These are phyloP conservation scores for Psilopsiagon aurifrons DNA, from an alignment of 2,113 vertebrate species.

Conservation along the genomic window DNA sequence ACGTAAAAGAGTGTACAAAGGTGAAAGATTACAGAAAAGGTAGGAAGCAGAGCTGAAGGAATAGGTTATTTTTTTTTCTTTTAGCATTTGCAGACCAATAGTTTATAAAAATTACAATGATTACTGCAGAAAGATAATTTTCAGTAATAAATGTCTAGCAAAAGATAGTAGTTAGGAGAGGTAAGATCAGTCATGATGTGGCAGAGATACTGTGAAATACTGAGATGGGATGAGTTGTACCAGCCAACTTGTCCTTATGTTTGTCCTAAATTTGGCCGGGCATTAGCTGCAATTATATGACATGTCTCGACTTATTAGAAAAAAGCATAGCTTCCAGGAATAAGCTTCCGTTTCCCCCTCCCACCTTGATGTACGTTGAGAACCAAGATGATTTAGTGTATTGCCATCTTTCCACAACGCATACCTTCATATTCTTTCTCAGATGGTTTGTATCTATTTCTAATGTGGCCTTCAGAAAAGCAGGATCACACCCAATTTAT, in stretches of 20 bases:
- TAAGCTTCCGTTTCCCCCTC: not conserved
- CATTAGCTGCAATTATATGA: not conserved
- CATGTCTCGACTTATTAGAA: not conserved
- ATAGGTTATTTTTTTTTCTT: not conserved
- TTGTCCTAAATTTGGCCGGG: not conserved
- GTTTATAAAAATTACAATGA: not conserved
- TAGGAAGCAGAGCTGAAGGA: not conserved
- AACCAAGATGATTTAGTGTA: not conserved
- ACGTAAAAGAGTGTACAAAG: not conserved
- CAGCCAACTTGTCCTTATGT: not conserved
- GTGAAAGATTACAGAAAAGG: not conserved
- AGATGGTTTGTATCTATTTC: not conserved
- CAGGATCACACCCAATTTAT: not conserved
- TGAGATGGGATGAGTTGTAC: not conserved
- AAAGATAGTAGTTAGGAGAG: not conserved
- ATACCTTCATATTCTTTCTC: not conserved
- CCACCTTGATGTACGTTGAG: not conserved
- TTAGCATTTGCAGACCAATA: not conserved
- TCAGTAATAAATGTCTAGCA: not conserved
- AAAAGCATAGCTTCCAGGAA: not conserved
- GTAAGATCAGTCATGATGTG: not conserved
- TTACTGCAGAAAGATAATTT: not conserved
- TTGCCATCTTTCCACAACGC: not conserved
- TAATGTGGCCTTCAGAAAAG: not conserved
- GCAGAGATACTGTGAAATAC: not conserved